Base-by-base conservation (phyloP, 2,888 invertebrate species). In the Scaptomyza parva region DNA sequence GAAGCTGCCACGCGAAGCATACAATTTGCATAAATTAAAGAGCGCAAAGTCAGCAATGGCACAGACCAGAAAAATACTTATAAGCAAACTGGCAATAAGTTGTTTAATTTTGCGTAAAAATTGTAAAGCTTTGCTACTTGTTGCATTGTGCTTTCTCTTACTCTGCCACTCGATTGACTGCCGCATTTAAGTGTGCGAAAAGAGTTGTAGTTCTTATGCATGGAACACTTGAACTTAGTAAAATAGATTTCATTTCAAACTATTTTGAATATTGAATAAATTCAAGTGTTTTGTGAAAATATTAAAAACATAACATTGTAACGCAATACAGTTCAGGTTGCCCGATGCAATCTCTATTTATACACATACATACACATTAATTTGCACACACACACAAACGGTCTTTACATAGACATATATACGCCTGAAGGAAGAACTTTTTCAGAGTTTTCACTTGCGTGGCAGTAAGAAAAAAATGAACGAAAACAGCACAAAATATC, bases 1-100 rank as follows among this genome's bases (percentile, higher is more conserved):
- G 40, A 26, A 18, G 45, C 17, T 37, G 77, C 62, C 78, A 84
- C 81, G 86, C 83, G 87, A 71, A 73, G 81, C 81, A 75, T 84
- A 70, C 75, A 78, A 86, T 83, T 86, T 83, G 58, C 83, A 83
- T 83, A 83, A 76, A 85, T 83, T 85, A 85, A 85, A 67, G 64
- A 62, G 54, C 64, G 71, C 65, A 62, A 51, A 53, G 64, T 65
- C 68, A 66, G 76, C 76, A 54, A 24, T 40, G 62, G 53, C 58
- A 37, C 37, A 59, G 30, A 44, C 37, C 26, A 44, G 30, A 59
- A 40, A 68, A 70, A 64, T 66, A 22, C 43, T 50, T 39, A 62
- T 41, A 58, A 44, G 33, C 18, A 57, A 62, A 78, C 59, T 47
- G 61, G 41, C 70, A 73, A 86, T 81, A 81, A 76, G 62, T 81